Evolutionary conservation across 2,888 invertebrate genomes (phyloP), one percentile per base, ranked within the genome.

Genomic region (Tuta absoluta): DNA sequence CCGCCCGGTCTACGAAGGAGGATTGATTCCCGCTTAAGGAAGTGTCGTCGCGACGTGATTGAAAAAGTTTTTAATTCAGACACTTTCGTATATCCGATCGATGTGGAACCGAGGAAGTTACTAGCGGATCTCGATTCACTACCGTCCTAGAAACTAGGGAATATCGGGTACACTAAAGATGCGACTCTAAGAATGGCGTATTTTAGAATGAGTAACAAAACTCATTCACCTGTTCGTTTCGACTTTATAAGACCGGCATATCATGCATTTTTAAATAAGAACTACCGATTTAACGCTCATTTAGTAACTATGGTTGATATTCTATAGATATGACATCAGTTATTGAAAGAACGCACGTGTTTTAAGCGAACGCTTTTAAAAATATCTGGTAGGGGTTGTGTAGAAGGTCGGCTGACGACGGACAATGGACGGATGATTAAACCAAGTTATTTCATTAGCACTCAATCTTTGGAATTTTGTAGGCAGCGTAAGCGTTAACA

Each of bases 1-100:
- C 58, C 24, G 58, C 11, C 61, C 49, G 33, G 24, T 49, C 49
- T n/a, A 2, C 23, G 24, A 49, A 60, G 41, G 24, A 21, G 60
- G 49, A 61, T 49, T 61, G 60, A 60, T 49, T 61, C 33, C 51
- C 49, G 11, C 48, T 61, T 33, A 53, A 53, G 24, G 62, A 62
- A 62, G 62, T 62, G 62, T 51, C 65, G 60, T 23, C 17, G 61
- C 19, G 73, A 75, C 51, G 51, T 83, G 84, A 85, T 85, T 84
- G 84, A 84, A 84, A 85, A 85, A 85, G 81, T 85, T 85, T 85
- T 85, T 79, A 73, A 80, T 78, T 80, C 68, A 64, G 80, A 80
- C 82, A 81, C 76, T 78, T 77, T 74, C 71, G 66, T 71, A 72
- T 69, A 68, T 65, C 68, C 66, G 64, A 45, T 67, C 67, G 63